These are phyloP conservation scores for Phrynosoma blainvillii DNA, from an alignment of 2,113 vertebrate genomes.

Conservation along the genomic window DNA sequence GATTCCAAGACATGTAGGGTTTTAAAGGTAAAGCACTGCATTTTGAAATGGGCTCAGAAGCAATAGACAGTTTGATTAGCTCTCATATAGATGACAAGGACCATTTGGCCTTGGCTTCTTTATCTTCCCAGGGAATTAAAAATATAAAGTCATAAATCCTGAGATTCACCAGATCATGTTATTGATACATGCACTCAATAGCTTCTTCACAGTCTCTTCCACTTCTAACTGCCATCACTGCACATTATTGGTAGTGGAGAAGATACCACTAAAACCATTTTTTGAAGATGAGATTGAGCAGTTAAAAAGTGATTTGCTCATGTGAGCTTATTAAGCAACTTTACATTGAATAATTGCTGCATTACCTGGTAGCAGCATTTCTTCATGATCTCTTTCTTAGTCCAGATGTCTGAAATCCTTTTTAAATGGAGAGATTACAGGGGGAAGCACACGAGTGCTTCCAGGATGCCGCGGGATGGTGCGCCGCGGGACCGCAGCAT, in stretches of 20 bases:
- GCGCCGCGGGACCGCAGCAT: too few relatives aligned
- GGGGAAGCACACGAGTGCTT: too few relatives aligned
- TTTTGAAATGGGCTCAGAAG: too few relatives aligned
- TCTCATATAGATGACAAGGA: too few relatives aligned
- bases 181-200: background rate
- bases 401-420: background rate
- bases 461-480: too few relatives aligned
- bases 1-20: too few relatives aligned
- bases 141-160: rapidly evolving
- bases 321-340: background rate
- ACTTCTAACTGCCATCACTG: background rate
- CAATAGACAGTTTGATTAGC: too few relatives aligned
- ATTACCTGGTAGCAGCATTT: background rate
- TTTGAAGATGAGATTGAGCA: background rate
- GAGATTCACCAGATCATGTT: background rate
- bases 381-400: background rate
- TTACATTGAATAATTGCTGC: background rate
- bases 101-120: background rate
- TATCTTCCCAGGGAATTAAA: background rate
- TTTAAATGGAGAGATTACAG: background rate
- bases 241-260: background rate
- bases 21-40: too few relatives aligned
- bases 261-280: background rate
- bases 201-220: background rate
- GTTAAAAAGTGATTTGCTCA: background rate